Evolutionary conservation across 2,113 vertebrate genomes (phyloP), one percentile per base, ranked within the genome.

Genomic region (Danionella cerebrum): DNA sequence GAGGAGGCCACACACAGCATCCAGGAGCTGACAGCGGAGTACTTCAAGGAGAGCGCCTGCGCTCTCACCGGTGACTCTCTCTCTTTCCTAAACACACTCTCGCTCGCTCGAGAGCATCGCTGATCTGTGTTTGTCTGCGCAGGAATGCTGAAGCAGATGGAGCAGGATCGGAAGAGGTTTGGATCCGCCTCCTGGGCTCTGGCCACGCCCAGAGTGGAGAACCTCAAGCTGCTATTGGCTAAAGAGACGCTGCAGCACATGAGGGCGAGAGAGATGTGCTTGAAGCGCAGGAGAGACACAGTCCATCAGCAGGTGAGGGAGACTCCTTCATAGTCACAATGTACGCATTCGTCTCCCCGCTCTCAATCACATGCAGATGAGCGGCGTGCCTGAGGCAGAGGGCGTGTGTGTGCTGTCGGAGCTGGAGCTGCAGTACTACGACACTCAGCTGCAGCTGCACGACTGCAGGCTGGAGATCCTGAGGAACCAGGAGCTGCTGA

Each of bases 131-230:
- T 35, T 58, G 51, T 58, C 51, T 59, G 36, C 48, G 25, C 79
- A 98, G 95, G 85, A 65, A 95, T 98, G 94, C 75, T 91, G 65
- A 94, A 90, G 78, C 91, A 94, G 74, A 98, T 98, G 92, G 91
- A 93, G 63, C 86, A 84, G 48, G 96, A 99, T 67, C 83, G 76
- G 62, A 73, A 81, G 67, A 86, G 89, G 19, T 99, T 96, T 75
- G 96, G 96, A 67, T 86, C 88, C 41, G 88, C 91, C 4, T 79
- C 94, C 65, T 99, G 96, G 96, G 87, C 90, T 1, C 87, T 87
- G 10, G 96, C 89, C 3, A 73, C 84, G 54, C 94, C 94, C 36
- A 82, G 94, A 27, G 76, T 94, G 67, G 95, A 98, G 78, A 92
- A 87, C 51, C 86, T 98, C 3, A 90, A 86, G 71, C 89, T 90